These are phyloP conservation scores for Pseudolaguvia tuberculata DNA, from an alignment of 2,113 vertebrate genomes.

Conservation along the genomic window DNA sequence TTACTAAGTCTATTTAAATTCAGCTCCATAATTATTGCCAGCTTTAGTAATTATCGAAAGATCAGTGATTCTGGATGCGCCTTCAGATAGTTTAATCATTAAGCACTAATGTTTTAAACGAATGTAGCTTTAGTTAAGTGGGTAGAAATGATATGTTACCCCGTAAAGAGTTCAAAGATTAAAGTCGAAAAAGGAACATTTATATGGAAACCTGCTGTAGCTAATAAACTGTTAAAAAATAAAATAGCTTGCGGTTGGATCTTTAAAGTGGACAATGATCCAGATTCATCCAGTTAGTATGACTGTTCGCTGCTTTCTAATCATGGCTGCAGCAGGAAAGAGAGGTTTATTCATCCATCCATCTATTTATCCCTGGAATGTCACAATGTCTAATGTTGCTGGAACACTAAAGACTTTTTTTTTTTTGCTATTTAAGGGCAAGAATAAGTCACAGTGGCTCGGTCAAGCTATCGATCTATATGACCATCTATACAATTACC, in stretches of 20 bases:
- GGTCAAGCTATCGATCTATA: conserved; percentile 87
- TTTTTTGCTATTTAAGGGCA: conserved; percentile 67
- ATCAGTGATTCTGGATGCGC: background rate
- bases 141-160: background rate
- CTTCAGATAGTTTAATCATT: background rate
- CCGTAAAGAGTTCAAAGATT: too few species aligned
- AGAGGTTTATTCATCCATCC: background rate
- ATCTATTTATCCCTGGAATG: background rate
- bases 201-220: background rate
- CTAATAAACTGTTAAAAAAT: too few species aligned
- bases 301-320: too few species aligned
- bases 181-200: background rate
- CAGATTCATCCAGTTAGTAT: too few species aligned
- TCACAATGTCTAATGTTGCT: conserved; percentile 5
- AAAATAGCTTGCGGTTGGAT: background rate
- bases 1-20: background rate
- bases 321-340: background rate
- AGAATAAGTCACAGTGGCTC: conserved; percentile 89
- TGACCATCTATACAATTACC: conserved; percentile 89
- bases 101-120: background rate
- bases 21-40: background rate
- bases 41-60: background rate
- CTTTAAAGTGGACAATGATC: background rate
- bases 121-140: background rate
- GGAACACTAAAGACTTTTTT: conserved; percentile 2